Percentiles rank a stretch among this genome's conserved stretches.
Conservation (phyloP, 2,888 invertebrate species). For the Heliconius charithonia region DNA sequence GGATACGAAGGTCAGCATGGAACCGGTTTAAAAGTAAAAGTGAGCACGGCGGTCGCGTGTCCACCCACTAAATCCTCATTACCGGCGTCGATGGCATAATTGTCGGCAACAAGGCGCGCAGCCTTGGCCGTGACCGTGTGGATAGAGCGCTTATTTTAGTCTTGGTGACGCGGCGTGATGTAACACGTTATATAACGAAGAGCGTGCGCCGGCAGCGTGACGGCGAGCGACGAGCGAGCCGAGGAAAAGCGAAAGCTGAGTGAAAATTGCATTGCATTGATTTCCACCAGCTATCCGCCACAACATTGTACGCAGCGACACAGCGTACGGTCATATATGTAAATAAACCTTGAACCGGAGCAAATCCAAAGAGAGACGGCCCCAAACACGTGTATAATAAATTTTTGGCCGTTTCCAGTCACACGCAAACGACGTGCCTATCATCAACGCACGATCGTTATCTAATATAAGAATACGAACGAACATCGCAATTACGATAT, state of each 20-base stretch:
- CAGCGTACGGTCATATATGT: background rate
- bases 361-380: conserved; percentile 6
- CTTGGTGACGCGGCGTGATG: conserved; percentile 78
- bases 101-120: conserved; percentile 73
- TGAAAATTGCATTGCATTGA: conserved; percentile 64
- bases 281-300: conserved; percentile 37
- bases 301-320: conserved; percentile 21
- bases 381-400: conserved; percentile 24
- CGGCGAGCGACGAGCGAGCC: conserved; percentile 54
- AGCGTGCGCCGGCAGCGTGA: conserved; percentile 65
- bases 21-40: conserved; percentile 82
- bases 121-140: conserved; percentile 83
- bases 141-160: conserved; percentile 80
- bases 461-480: conserved; percentile 8
- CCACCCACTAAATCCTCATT: conserved; percentile 82
- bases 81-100: conserved; percentile 73
- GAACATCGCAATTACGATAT: conserved; percentile 23
- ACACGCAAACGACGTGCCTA: conserved; percentile 11
- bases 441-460: conserved; percentile 25
- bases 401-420: conserved; percentile 17
- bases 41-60: conserved; percentile 71
- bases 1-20: conserved; percentile 66
- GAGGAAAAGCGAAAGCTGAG: conserved; percentile 78
- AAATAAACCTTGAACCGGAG: conserved; percentile 18
- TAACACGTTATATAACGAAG: conserved; percentile 75